Evolutionary conservation across 2,113 vertebrate species (phyloP).

Genomic region (Cephalopterus ornatus): DNA sequence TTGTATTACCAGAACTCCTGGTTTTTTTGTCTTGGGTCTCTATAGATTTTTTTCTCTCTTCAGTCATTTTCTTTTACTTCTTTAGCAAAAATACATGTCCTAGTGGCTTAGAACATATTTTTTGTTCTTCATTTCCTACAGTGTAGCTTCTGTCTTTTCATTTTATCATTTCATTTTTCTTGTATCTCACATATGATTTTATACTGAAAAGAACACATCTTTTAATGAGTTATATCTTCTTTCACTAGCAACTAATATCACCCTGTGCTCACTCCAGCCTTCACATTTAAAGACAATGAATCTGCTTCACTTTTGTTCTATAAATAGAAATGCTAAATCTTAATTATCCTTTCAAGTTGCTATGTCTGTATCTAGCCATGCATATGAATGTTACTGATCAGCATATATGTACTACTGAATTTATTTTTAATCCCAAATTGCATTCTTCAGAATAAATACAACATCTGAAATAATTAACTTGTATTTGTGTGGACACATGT

Average conservation of each 20-base stretch:
- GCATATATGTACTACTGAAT: constrained; percentile 9
- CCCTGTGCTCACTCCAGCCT: constrained; percentile 3
- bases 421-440: constrained; percentile 60
- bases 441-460: constrained; percentile 16
- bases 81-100: neutral
- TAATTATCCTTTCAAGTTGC: constrained; percentile 66
- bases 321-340: constrained; percentile 68
- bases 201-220: neutral
- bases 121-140: neutral
- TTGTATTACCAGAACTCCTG: neutral
- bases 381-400: constrained; percentile 58
- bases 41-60: neutral
- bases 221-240: neutral
- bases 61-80: constrained; percentile 17
- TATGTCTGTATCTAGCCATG: constrained; percentile 53
- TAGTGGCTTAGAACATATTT: neutral
- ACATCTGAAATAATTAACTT: constrained; percentile 40
- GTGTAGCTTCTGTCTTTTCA: constrained; percentile 8
- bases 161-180: neutral
- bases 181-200: neutral
- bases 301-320: constrained; percentile 60
- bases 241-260: constrained; percentile 28
- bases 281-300: constrained; percentile 64
- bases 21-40: neutral
- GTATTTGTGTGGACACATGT: constrained; percentile 22